phyloP scores from a whole-genome alignment of 2,797 vertebrate species.

The Sphenodon punctatus region DNA sequence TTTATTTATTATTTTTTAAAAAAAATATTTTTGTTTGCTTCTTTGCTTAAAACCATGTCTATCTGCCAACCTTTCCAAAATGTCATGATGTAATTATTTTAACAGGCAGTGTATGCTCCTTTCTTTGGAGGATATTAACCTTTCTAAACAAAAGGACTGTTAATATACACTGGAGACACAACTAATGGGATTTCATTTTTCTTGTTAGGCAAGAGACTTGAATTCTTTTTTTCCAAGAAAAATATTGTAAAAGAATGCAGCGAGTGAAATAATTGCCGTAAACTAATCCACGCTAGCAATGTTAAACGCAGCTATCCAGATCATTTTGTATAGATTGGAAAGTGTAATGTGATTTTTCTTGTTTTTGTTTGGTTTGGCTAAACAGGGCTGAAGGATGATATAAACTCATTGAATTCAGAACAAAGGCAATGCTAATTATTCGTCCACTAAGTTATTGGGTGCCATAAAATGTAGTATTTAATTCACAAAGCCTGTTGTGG shows the following conservation, averaged over 20 bases:
- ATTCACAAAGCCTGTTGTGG: conserved; percentile 57
- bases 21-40: conserved; percentile 67
- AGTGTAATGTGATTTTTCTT: conserved; percentile 73
- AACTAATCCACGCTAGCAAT: conserved; percentile 78
- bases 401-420: conserved; percentile 70
- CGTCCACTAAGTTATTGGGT: conserved; percentile 35
- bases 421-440: conserved; percentile 75
- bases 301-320: conserved; percentile 77
- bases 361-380: conserved; percentile 78
- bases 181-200: conserved; percentile 91
- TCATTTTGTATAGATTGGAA: conserved; percentile 70
- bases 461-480: conserved; percentile 27
- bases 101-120: conserved; percentile 84
- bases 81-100: conserved; percentile 87
- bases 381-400: conserved; percentile 72
- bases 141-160: conserved; percentile 83
- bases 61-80: conserved; percentile 81
- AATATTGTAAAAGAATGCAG: conserved; percentile 74
- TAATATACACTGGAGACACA: conserved; percentile 83
- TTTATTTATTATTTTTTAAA: conserved; percentile 18
- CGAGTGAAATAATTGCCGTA: conserved; percentile 82
- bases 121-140: conserved; percentile 86
- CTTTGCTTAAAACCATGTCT: conserved; percentile 70
- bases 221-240: conserved; percentile 68
- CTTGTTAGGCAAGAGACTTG: conserved; percentile 78